phyloP scores from a whole-genome alignment of 2,113 vertebrate genomes.

The Collichthys lucidus region DNA sequence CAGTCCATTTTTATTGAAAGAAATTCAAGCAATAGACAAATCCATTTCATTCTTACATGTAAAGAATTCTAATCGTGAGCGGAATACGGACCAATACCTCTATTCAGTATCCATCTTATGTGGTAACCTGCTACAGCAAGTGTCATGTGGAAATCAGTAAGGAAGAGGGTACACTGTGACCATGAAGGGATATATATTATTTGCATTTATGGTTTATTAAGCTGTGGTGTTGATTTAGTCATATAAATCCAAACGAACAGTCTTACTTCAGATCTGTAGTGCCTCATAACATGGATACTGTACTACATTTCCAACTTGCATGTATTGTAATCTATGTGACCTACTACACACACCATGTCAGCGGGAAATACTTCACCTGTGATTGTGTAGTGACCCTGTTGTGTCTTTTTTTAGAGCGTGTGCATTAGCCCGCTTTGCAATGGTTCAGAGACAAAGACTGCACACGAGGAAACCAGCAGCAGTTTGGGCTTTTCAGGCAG shows the following conservation, averaged over 20 bases:
- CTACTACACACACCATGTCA: not conserved
- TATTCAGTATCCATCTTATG: slow-evolving; percentile 22
- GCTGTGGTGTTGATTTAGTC: not conserved
- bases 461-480: slow-evolving; percentile 57
- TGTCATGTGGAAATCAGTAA: not conserved
- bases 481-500: slow-evolving; percentile 48
- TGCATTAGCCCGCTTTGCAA: slow-evolving; percentile 63
- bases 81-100: slow-evolving; percentile 5
- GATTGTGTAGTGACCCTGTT: slow-evolving; percentile 60
- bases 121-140: not conserved
- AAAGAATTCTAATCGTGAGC: not conserved
- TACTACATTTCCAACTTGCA: slow-evolving; percentile 6
- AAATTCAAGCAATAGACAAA: too few relatives aligned
- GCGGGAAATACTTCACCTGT: slow-evolving; percentile 2
- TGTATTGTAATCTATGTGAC: slow-evolving; percentile 15
- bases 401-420: slow-evolving; percentile 73
- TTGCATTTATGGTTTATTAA: not conserved
- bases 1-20: not conserved
- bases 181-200: not conserved
- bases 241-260: not conserved
- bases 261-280: not conserved
- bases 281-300: slow-evolving; percentile 12
- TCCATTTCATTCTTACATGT: not conserved
- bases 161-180: not conserved
- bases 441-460: slow-evolving; percentile 56